Evolutionary conservation across 2,797 vertebrate species (phyloP), one percentile per base, ranked within the genome.

Genomic region (Melopsittacus undulatus): DNA sequence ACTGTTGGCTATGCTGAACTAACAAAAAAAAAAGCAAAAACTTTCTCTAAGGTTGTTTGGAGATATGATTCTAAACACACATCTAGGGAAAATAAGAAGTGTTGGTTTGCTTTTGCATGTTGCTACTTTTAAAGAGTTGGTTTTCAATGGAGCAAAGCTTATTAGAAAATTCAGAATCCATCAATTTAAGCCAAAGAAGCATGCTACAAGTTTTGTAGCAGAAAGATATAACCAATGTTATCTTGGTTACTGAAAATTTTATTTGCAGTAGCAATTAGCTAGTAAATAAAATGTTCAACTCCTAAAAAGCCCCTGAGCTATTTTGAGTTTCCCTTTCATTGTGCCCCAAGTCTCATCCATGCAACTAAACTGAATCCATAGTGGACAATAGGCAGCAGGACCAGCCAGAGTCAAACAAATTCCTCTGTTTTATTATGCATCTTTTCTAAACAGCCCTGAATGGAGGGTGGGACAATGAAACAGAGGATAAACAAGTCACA

Each of bases 1-100:
- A 76, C 83, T 90, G 69, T 79, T 69, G 80, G 76, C 83, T 95
- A 22, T 90, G 90, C 85, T 94, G 90, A 93, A 73, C 83, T 89
- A 90, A 90, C 18, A 67, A 48, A 52, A 72, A 63, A 66, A 95
- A 85, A 84, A 46, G 54, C 49, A 79, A 48, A 92, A 95, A 94
- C 90, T 92, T 95, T 89, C 61, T 83, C 54, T 87, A 48, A 40
- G 63, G 67, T 51, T 82, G 7, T 79, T 83, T 79, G 46, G 64
- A 79, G 54, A 76, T 45, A 42, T n/a, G 5, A 62, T 79, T 84
- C 86, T 56, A 36, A 69, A 43, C 62, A 54, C 14, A 32, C 16
- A n/a, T 61, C 17, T 15, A 20, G 51, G 46, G 24, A 77, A 94
- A 87, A 68, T 54, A 90, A 40, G 48, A 63, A 64, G 22, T 4